phyloP scores from a whole-genome alignment of 2,797 vertebrate species.

The Pseudochirops cupreus region DNA sequence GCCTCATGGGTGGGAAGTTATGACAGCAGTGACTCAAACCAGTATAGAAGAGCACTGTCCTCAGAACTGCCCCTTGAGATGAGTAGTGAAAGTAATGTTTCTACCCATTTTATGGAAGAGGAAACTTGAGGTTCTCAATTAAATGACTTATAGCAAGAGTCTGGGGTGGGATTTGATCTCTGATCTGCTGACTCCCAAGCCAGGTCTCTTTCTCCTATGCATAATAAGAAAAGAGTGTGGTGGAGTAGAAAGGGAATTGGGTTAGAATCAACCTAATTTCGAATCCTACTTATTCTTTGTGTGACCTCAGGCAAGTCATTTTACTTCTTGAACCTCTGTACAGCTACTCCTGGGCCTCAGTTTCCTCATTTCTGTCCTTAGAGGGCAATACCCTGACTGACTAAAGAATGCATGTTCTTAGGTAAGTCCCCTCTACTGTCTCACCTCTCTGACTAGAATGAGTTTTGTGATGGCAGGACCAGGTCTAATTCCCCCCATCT shows the following conservation, averaged over 20 bases:
- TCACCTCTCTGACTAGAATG: not conserved
- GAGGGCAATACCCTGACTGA: not conserved
- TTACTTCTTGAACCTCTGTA: slow-evolving; percentile 8
- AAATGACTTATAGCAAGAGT: not conserved
- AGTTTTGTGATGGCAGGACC: not conserved
- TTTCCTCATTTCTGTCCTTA: not conserved
- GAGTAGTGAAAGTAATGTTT: not conserved
- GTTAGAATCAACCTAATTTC: not conserved
- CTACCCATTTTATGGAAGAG: not conserved
- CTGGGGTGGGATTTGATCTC: not conserved
- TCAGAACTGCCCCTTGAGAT: not conserved
- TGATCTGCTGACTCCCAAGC: not conserved
- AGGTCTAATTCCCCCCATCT: not conserved
- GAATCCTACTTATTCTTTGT: not conserved
- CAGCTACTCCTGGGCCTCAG: not conserved
- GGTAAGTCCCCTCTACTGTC: not conserved
- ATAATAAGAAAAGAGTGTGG: not conserved
- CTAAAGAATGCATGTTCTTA: not conserved
- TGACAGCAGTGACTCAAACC: not conserved
- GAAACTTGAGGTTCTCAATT: not conserved
- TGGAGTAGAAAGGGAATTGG: slow-evolving; percentile 14
- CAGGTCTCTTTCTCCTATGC: not conserved
- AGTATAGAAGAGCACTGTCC: not conserved
- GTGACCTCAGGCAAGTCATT: slow-evolving; percentile 15
- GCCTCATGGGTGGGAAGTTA: not conserved